These are phyloP conservation scores for Incurvaria masculella DNA, from an alignment of 2,888 invertebrate genomes.

Conservation along the genomic window DNA sequence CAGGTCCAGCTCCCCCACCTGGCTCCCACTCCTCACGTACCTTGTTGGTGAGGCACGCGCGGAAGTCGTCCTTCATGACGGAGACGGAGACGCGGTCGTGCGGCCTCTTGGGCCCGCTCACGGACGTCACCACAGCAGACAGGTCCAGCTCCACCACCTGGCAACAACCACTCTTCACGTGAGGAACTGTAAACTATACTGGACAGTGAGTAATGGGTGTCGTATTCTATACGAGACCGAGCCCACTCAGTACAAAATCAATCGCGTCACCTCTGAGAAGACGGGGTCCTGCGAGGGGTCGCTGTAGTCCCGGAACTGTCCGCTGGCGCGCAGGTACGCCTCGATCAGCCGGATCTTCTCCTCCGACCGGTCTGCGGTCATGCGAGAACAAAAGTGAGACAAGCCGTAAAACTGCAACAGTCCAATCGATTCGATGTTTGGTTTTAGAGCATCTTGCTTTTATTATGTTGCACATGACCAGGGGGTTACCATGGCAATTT, in stretches of 20 bases:
- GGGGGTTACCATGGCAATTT: too few species aligned
- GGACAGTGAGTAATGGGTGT: too few species aligned
- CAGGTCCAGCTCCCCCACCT: conserved; percentile 83
- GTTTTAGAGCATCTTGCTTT: too few species aligned
- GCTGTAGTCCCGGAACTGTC: conserved; percentile 80
- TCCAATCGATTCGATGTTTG: too few species aligned
- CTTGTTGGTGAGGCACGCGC: conserved; percentile 79
- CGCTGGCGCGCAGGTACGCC: conserved; percentile 75
- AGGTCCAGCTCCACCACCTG: conserved; percentile 84
- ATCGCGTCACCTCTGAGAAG: conserved; percentile 71
- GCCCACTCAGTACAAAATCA: too few species aligned
- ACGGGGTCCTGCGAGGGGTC: conserved; percentile 75
- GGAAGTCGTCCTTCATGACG: conserved; percentile 89
- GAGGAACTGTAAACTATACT: too few species aligned
- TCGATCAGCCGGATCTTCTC: conserved; percentile 76
- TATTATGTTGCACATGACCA: too few species aligned
- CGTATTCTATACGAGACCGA: background rate
- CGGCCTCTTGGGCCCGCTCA: conserved; percentile 96
- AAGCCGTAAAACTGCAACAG: too few species aligned
- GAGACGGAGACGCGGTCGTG: conserved; percentile 92
- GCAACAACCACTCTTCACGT: too few species aligned
- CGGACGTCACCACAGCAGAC: conserved; percentile 85
- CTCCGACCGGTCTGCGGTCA: conserved; percentile 79
- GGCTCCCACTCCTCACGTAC: too few species aligned
- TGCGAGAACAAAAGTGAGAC: too few species aligned